phyloP scores from a whole-genome alignment of 2,797 vertebrate species.

The Anableps anableps region DNA sequence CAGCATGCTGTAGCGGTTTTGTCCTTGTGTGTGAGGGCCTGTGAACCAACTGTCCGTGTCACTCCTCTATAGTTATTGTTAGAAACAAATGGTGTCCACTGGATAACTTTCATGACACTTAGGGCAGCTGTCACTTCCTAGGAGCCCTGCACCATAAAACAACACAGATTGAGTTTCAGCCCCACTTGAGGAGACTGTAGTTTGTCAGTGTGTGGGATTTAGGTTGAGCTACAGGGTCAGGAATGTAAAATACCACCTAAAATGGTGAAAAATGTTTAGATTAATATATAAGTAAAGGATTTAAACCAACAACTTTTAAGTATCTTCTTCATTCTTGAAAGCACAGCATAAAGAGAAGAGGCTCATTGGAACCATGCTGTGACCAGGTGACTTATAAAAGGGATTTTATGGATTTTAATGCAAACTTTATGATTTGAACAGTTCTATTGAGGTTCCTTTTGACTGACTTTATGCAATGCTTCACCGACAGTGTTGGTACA shows the following conservation, averaged over 20 bases:
- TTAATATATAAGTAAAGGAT: neutral
- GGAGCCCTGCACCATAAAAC: neutral
- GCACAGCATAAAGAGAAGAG: neutral
- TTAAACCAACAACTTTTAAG: neutral
- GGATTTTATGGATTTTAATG: neutral
- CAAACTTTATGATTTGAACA: neutral
- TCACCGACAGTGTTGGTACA: neutral
- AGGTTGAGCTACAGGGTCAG: neutral
- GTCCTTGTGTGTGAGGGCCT: neutral
- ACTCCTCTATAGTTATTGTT: slow-evolving; percentile 73
- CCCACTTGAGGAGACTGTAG: neutral
- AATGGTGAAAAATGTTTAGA: neutral
- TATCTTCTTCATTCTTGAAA: neutral
- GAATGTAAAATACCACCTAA: neutral
- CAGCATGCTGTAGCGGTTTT: neutral
- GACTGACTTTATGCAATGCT: neutral
- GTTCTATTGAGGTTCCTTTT: neutral
- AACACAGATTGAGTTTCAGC: slow-evolving; percentile 7
- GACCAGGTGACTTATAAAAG: neutral
- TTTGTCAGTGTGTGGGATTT: neutral
- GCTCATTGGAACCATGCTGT: neutral
- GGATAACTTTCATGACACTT: slow-evolving; percentile 57
- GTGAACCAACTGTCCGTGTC: slow-evolving; percentile 64
- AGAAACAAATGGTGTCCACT: slow-evolving; percentile 64
- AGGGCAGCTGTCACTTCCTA: slow-evolving; percentile 36